Evolutionary conservation across 1,140 invertebrate genomes (phyloP).

Genomic region (Drosophila malerkotliana): DNA sequence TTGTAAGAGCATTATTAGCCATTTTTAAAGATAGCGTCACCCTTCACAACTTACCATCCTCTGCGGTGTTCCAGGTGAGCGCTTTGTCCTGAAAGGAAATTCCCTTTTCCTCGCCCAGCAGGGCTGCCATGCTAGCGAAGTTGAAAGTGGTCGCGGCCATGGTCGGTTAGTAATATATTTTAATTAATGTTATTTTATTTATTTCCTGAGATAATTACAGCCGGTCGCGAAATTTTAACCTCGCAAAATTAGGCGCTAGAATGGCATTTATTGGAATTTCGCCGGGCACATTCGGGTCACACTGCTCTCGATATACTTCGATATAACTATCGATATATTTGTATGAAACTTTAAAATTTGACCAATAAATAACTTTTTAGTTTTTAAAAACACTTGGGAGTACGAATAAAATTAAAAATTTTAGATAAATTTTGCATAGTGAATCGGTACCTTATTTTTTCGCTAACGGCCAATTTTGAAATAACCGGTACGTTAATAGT

Average conservation of each 20-base stretch:
- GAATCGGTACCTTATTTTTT: no score
- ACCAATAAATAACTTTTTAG: no score
- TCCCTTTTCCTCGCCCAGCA: slow-evolving; percentile 57
- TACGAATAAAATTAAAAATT: no score
- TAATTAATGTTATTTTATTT: slow-evolving; percentile 16
- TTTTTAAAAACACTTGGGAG: no score
- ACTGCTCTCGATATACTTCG: not conserved
- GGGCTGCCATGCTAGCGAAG: slow-evolving; percentile 61
- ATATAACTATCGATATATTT: not conserved
- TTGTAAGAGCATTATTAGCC: not conserved
- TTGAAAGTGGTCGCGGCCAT: slow-evolving; percentile 54
- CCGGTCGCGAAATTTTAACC: slow-evolving; percentile 42
- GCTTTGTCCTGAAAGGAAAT: slow-evolving; percentile 69
- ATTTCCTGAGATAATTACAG: slow-evolving; percentile 11
- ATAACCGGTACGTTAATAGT: not conserved
- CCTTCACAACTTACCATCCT: slow-evolving; percentile 56
- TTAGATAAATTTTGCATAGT: no score
- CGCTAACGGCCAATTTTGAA: no score
- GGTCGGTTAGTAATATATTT: not conserved
- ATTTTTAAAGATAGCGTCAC: not conserved
- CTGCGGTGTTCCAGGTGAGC: slow-evolving; percentile 64
- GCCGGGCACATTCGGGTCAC: not conserved
- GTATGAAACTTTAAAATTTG: not conserved
- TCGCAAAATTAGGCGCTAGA: slow-evolving; percentile 63
- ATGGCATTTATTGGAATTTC: slow-evolving; percentile 18